Evolutionary conservation across 2,888 invertebrate genomes (phyloP).

Genomic region (Asteroscopus sphinx): DNA sequence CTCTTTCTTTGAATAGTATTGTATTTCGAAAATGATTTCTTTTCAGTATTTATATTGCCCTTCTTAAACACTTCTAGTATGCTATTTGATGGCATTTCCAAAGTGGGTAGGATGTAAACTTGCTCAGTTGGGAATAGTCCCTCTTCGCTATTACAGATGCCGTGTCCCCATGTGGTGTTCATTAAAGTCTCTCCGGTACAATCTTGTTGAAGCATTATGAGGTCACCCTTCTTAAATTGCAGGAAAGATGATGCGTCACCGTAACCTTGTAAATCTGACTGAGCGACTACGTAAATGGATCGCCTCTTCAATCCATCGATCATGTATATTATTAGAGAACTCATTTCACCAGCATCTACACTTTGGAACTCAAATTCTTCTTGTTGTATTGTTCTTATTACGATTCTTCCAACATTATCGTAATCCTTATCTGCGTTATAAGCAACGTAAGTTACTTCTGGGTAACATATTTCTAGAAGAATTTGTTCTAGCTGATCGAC

Average conservation of each 20-base stretch:
- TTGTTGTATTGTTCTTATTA: conserved; percentile 94
- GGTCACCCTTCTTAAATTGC: conserved; percentile 93
- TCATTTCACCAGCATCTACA: conserved; percentile 96
- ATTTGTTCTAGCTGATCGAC: conserved; percentile 98
- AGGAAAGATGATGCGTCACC: conserved; percentile 90
- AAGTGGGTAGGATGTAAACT: conserved; percentile 96
- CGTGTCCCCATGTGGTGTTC: conserved; percentile 93
- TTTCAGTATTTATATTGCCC: conserved; percentile 85
- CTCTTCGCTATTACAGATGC: conserved; percentile 91
- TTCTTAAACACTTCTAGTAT: conserved; percentile 92
- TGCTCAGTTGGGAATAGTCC: conserved; percentile 97
- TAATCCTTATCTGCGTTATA: conserved; percentile 87
- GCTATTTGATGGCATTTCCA: conserved; percentile 92
- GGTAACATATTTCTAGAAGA: conserved; percentile 95
- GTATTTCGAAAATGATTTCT: conserved; percentile 83
- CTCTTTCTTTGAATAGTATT: conserved; percentile 91
- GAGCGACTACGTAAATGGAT: conserved; percentile 95
- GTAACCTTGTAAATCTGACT: conserved; percentile 89
- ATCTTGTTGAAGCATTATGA: conserved; percentile 94
- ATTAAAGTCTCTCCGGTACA: conserved; percentile 93
- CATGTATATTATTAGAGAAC: conserved; percentile 95
- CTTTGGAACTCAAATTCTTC: conserved; percentile 98
- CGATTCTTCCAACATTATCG: conserved; percentile 91
- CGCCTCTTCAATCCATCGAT: conserved; percentile 96
- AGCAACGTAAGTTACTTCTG: conserved; percentile 95